Evolutionary conservation across 2,113 vertebrate genomes (phyloP), one percentile per base, ranked within the genome.

Genomic region (Nerophis lumbriciformis): DNA sequence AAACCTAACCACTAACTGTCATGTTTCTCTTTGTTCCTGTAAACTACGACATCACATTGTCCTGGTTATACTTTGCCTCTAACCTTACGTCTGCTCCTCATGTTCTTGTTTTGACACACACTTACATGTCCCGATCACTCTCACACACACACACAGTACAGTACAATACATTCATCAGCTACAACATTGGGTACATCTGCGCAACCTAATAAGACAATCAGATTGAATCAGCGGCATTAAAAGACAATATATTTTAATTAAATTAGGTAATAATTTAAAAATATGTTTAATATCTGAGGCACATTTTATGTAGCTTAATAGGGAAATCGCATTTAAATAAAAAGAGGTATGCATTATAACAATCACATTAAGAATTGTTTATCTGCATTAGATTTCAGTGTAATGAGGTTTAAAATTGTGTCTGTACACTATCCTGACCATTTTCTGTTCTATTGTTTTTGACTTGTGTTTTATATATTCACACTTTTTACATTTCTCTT

Each of bases 31-130:
- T 74, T 45, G 54, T 70, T 77, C 51, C 61, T 67, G 76, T 75
- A 66, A 82, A 73, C 69, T 75, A 62, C 15, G 28, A 52, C 42
- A 37, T 81, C 68, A 48, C 66, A 9, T 64, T 66, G 69, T 75
- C 64, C 78, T 66, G 67, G 66, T 79, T 66, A 42, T 72, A 59
- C 67, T 71, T 56, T 4, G 60, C 66, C 68, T 80, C 68, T 71
- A 48, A 80, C 80, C 74, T 71, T 35, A 28, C 63, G 76, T 81
- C 58, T 62, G 66, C 49, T 77, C 78, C 78, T 77, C 56, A 77
- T 60, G 19, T 72, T 64, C 53, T 59, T 58, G 60, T 66, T 76
- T 50, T 72, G 69, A 73, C 60, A 51, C 59, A 58, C 56, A 61
- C 65, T 64, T 59, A 69, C 44, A 52, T 13, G 48, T 12, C 10